A percentile compares a stretch with the other conserved stretches of the same genome.
phyloP scores from a whole-genome alignment of 2,888 invertebrate genomes.

The Lutraria lutraria region DNA sequence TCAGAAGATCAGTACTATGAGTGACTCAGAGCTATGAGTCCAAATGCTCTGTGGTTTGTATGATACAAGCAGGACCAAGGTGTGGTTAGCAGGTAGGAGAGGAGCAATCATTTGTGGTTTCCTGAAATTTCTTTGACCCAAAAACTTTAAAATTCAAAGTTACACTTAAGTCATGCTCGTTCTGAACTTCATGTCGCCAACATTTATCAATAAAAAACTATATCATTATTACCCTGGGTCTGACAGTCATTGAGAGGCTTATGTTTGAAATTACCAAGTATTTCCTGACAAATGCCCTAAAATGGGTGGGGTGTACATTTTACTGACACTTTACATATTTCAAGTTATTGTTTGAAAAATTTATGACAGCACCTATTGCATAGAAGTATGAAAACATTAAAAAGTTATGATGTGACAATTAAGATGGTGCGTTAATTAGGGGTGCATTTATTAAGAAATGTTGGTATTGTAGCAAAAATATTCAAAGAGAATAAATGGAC shows the following conservation, averaged over 20 bases:
- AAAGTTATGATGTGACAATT: no score
- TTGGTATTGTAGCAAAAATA: no score
- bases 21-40: background rate
- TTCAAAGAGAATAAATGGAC: background rate
- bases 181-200: background rate
- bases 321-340: background rate
- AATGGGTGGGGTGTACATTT: no score
- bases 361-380: background rate
- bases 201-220: no score
- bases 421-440: no score
- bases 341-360: background rate
- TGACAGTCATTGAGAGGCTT: no score
- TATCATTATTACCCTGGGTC: no score
- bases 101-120: background rate
- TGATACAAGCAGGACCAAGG: background rate
- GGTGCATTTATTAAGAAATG: no score
- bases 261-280: no score
- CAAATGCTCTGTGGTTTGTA: background rate
- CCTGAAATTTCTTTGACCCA: background rate
- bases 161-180: background rate
- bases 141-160: background rate
- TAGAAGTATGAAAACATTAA: no score
- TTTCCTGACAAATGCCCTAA: no score
- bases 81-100: background rate
- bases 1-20: background rate